A percentile compares a stretch with the other conserved stretches of the same genome.
These are phyloP conservation scores for Tichodroma muraria DNA, from an alignment of 2,113 vertebrate genomes.

Conservation along the genomic window DNA sequence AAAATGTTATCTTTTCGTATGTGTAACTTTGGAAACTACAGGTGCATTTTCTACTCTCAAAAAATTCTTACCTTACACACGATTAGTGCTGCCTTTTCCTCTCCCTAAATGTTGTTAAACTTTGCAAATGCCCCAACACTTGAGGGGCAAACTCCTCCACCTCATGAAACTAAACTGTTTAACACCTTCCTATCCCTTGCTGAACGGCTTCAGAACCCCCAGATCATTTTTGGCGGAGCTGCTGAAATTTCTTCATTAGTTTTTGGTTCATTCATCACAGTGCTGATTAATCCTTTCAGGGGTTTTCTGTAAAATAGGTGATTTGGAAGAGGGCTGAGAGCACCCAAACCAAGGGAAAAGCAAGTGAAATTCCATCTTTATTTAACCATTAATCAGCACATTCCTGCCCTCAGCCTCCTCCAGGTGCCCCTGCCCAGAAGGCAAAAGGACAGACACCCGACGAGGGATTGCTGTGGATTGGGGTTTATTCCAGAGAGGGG, in stretches of 20 bases:
- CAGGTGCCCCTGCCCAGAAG: not conserved
- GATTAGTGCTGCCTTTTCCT: not conserved
- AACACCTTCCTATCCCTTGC: not conserved
- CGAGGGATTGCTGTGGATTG: not conserved
- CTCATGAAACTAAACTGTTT: not conserved
- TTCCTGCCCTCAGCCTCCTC: not conserved
- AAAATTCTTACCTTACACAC: fast-evolving
- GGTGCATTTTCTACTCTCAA: not conserved
- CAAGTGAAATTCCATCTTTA: not conserved
- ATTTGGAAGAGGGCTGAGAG: not conserved
- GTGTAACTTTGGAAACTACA: not conserved
- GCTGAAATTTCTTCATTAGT: not conserved
- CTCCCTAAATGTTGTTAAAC: not conserved
- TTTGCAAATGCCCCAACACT: not conserved
- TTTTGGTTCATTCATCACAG: not conserved
- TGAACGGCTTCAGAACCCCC: not conserved
- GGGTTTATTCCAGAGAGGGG: not conserved
- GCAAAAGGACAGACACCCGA: not conserved
- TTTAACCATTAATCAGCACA: not conserved
- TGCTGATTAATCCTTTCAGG: not conserved
- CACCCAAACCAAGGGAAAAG: not conserved
- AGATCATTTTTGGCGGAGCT: not conserved
- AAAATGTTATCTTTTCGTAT: not conserved
- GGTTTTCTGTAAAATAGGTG: not conserved
- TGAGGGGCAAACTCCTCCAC: not conserved